These are phyloP conservation scores for Chiroxiphia lanceolata DNA, from an alignment of 2,797 vertebrate genomes.

Conservation along the genomic window DNA sequence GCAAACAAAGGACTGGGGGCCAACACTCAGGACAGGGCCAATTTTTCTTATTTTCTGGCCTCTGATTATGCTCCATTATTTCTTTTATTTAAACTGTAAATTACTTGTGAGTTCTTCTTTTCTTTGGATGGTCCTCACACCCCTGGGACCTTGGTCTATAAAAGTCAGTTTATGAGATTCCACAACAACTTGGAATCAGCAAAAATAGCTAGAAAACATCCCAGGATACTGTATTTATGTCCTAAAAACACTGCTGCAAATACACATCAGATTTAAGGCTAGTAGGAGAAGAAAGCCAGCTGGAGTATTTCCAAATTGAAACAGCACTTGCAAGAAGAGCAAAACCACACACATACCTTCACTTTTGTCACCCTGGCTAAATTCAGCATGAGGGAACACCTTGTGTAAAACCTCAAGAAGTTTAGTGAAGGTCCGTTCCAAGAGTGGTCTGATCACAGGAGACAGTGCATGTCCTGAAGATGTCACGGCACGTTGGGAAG, in stretches of 20 bases:
- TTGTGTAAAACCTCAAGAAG: constrained; percentile 87
- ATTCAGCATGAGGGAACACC: constrained; percentile 96
- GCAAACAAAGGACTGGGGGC: neutral
- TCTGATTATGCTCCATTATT: neutral
- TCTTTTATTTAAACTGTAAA: neutral
- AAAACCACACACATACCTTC: constrained; percentile 77
- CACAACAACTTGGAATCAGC: neutral
- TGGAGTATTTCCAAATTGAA: neutral
- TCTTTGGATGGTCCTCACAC: neutral
- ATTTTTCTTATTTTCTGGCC: neutral
- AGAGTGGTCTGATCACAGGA: constrained; percentile 87
- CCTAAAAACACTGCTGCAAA: neutral
- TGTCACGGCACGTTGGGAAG: constrained; percentile 91
- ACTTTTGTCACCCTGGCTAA: constrained; percentile 85
- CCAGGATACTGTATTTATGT: accelerated
- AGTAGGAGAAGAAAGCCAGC: neutral
- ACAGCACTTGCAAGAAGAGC: neutral
- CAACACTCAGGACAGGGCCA: neutral
- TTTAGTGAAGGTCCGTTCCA: constrained; percentile 86
- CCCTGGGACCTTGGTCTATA: neutral
- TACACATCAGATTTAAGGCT: neutral
- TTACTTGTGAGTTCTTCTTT: neutral
- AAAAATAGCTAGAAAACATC: neutral
- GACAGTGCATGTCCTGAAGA: constrained; percentile 90
- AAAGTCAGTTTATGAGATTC: neutral